Percentiles rank a stretch among this genome's conserved stretches.
Conservation (phyloP, 2,888 invertebrate genomes). For the Drosophila percnosoma region DNA sequence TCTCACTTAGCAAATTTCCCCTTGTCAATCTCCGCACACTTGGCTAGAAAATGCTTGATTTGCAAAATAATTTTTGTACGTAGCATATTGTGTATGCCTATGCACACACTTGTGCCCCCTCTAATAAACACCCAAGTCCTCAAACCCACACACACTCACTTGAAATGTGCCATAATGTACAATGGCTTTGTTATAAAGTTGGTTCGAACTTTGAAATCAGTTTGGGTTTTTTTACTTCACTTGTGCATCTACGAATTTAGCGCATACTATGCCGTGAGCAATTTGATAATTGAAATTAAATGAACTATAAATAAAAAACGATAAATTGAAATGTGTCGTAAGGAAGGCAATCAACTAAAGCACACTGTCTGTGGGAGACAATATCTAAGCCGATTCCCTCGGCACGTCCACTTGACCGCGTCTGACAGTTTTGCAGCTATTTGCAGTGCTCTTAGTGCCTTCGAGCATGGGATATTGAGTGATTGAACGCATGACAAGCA, state of each 20-base stretch:
- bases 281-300: slow-evolving; percentile 27
- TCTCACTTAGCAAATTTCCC: slow-evolving; percentile 21
- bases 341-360: slow-evolving; percentile 53
- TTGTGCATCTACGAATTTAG: neutral
- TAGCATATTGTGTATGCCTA: slow-evolving; percentile 16
- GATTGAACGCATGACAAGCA: slow-evolving; percentile 31
- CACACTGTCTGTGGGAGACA: slow-evolving; percentile 6
- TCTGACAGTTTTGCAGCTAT: slow-evolving; percentile 55
- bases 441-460: slow-evolving; percentile 31
- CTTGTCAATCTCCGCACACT: slow-evolving; percentile 35
- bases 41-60: slow-evolving; percentile 72
- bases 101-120: slow-evolving; percentile 26
- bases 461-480: slow-evolving; percentile 33
- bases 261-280: neutral
- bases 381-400: slow-evolving; percentile 31
- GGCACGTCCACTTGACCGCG: slow-evolving; percentile 55
- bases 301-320: slow-evolving; percentile 1
- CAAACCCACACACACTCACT: slow-evolving; percentile 8
- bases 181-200: slow-evolving; percentile 25
- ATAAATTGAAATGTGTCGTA: neutral
- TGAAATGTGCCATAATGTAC: slow-evolving; percentile 33
- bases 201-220: neutral
- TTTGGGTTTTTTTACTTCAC: neutral
- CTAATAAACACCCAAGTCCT: neutral
- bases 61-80: slow-evolving; percentile 66